Evolutionary conservation across 2,113 vertebrate genomes (phyloP).

Genomic region (Entosphenus tridentatus): DNA sequence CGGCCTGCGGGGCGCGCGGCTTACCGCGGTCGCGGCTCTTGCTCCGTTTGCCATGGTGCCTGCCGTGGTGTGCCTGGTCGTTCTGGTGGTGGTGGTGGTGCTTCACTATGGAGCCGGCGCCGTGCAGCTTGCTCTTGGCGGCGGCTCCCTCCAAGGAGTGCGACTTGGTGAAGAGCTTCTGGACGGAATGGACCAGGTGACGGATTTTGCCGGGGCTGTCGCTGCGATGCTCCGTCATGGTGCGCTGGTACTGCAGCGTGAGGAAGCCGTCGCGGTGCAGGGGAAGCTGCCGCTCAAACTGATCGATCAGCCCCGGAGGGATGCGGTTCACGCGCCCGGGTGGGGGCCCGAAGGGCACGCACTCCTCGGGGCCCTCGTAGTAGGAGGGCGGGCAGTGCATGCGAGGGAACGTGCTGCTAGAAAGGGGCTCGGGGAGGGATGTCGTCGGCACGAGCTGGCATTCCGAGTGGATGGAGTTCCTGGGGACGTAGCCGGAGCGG

Average conservation of each 20-base stretch:
- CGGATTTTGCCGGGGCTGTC: conserved; percentile 93
- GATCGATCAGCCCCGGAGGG: conserved; percentile 79
- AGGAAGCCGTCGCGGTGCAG: conserved; percentile 87
- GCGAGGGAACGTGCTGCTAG: conserved; percentile 81
- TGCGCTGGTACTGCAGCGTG: conserved; percentile 83
- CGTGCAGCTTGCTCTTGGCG: conserved; percentile 12
- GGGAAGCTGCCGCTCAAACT: conserved; percentile 78
- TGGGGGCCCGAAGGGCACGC: conserved; percentile 36
- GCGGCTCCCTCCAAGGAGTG: conserved; percentile 68
- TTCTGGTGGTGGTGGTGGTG: conserved; percentile 46
- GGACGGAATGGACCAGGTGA: conserved; percentile 89
- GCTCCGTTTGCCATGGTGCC: conserved; percentile 54
- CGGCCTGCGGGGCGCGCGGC: conserved; percentile 58
- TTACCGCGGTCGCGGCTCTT: conserved; percentile 56
- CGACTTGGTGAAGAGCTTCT: conserved; percentile 94
- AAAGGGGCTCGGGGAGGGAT: background rate
- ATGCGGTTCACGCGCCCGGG: conserved; percentile 61
- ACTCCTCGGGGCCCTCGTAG: conserved; percentile 55
- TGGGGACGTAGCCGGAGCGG: background rate
- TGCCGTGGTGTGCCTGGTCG: conserved; percentile 52
- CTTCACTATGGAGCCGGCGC: conserved; percentile 22
- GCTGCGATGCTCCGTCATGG: conserved; percentile 67
- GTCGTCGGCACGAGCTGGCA: background rate
- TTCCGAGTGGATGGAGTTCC: conserved; percentile 2
- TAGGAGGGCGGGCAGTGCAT: conserved; percentile 82